A percentile compares a stretch with the other conserved stretches of the same genome.
phyloP scores from a whole-genome alignment of 2,113 vertebrate genomes.

The Oplegnathus fasciatus region DNA sequence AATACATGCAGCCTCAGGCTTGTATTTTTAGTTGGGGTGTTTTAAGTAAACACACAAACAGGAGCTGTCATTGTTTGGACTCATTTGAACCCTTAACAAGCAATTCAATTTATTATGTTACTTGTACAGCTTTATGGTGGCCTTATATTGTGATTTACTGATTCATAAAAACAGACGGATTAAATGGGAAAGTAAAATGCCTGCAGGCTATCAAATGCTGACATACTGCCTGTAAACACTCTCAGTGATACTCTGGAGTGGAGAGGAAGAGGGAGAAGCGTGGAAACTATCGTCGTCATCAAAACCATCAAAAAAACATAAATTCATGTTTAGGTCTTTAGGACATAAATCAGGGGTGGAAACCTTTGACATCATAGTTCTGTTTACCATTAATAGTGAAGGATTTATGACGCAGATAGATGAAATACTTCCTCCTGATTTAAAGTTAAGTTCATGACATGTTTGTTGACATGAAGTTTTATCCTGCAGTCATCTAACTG shows the following conservation, averaged over 20 bases:
- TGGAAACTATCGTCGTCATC: background rate
- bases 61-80: background rate
- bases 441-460: background rate
- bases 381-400: background rate
- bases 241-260: background rate
- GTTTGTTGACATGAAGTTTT: background rate
- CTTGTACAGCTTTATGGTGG: background rate
- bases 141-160: background rate
- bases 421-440: background rate
- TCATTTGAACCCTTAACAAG: background rate
- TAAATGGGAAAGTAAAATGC: background rate
- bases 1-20: background rate
- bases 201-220: background rate
- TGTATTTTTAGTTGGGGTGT: no score
- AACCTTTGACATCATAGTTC: background rate
- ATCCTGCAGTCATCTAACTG: constrained; percentile 31
- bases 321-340: background rate
- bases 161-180: background rate
- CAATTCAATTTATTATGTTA: background rate
- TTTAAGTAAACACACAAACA: background rate
- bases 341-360: background rate
- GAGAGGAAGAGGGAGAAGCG: background rate
- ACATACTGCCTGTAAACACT: background rate
- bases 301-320: background rate
- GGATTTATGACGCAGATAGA: background rate